phyloP scores from a whole-genome alignment of 2,888 invertebrate genomes.

The Trichacis sp. region DNA sequence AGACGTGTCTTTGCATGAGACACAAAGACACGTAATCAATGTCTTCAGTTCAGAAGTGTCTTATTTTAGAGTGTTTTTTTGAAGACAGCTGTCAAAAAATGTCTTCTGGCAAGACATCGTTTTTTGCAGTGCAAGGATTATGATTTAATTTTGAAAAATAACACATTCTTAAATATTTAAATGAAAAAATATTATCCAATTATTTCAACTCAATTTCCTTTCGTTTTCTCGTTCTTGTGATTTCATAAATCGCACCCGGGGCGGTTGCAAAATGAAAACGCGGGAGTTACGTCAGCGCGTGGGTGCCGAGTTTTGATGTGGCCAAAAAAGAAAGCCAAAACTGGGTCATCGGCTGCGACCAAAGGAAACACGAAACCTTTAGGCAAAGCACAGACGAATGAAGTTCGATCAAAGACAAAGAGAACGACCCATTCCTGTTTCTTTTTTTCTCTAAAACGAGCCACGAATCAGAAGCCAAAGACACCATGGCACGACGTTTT shows the following conservation, averaged over 20 bases:
- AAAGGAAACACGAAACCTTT: background rate
- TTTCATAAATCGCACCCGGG: background rate
- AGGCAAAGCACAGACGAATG: background rate
- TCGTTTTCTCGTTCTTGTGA: background rate
- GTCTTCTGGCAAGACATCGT: too few relatives aligned
- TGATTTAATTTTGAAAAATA: too few relatives aligned
- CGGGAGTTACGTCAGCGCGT: background rate
- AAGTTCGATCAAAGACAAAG: background rate
- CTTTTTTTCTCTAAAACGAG: background rate
- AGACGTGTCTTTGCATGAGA: too few relatives aligned
- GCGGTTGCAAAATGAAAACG: background rate
- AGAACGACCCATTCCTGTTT: background rate
- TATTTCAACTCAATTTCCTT: background rate
- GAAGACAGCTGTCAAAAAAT: too few relatives aligned
- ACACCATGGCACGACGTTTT: background rate
- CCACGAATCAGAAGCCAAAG: background rate
- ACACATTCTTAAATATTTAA: too few relatives aligned
- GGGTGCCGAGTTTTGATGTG: background rate
- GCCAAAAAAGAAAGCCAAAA: background rate
- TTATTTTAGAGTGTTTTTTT: too few relatives aligned
- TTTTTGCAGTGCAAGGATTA: too few relatives aligned
- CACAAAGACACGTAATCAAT: too few relatives aligned
- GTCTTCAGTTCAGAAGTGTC: too few relatives aligned
- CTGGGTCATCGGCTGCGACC: background rate
- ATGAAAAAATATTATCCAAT: too few relatives aligned